A percentile compares a stretch with the other conserved stretches of the same genome.
Evolutionary conservation across 2,797 vertebrate species (phyloP).

Genomic region (Oophaga sylvatica): DNA sequence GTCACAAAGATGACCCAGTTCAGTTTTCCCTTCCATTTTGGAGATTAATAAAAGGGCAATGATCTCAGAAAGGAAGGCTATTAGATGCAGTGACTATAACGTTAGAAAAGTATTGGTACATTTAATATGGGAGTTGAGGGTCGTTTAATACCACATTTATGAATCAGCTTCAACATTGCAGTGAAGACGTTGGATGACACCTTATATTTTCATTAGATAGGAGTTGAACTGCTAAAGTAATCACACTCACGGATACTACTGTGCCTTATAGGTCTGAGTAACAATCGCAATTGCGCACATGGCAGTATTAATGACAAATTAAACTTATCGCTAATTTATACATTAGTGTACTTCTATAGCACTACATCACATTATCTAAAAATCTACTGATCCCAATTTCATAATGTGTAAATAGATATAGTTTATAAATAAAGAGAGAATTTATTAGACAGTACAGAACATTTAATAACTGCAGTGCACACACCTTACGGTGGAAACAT

Average conservation of each 20-base stretch:
- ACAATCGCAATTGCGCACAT: neutral
- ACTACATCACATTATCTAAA: constrained; percentile 5
- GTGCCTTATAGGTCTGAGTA: neutral
- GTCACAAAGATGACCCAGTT: too few species aligned
- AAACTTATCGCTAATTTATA: constrained; percentile 18
- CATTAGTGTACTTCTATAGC: constrained; percentile 3
- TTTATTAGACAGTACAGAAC: neutral
- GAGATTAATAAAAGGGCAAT: too few species aligned
- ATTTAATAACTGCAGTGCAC: neutral
- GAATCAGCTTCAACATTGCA: too few species aligned
- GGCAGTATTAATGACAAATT: neutral
- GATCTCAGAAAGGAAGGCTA: too few species aligned
- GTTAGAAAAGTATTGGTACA: too few species aligned
- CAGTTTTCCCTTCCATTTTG: too few species aligned
- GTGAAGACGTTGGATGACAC: too few species aligned
- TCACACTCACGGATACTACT: neutral
- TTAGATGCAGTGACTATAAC: too few species aligned
- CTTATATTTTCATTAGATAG: too few species aligned
- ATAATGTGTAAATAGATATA: neutral
- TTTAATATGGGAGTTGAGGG: too few species aligned
- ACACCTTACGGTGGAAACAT: neutral
- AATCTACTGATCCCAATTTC: neutral
- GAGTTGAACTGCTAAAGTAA: neutral
- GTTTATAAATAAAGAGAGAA: neutral
- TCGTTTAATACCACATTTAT: too few species aligned